Evolutionary conservation across 2,113 vertebrate species (phyloP).

Genomic region (Casuarius casuarius): DNA sequence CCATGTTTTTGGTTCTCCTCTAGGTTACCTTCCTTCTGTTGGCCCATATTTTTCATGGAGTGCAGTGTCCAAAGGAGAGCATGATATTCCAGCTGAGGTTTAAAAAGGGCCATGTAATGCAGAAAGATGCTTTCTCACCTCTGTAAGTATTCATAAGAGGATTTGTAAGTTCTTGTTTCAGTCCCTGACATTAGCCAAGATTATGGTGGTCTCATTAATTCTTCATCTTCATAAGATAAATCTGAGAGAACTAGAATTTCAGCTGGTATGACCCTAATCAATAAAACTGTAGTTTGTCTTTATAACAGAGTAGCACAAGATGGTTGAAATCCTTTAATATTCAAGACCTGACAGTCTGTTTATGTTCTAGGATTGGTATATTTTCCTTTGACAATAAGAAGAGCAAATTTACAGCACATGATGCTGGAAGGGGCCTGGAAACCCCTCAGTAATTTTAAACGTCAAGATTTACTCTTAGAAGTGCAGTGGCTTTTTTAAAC

Average conservation of each 20-base stretch:
- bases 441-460: conserved; percentile 7
- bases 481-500: conserved; percentile 23
- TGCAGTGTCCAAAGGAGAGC: background rate
- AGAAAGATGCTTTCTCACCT: background rate
- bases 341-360: background rate
- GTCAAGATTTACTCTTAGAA: conserved; percentile 40
- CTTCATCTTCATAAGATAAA: background rate
- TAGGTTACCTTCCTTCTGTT: background rate
- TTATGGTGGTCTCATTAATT: background rate
- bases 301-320: background rate
- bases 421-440: background rate
- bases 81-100: background rate
- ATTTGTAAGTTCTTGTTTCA: background rate
- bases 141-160: background rate
- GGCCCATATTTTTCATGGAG: background rate
- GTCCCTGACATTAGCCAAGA: background rate
- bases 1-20: background rate
- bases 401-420: background rate
- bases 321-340: background rate
- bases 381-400: conserved; percentile 38
- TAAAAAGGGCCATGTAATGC: fast-evolving
- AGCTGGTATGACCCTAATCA: background rate
- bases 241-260: background rate
- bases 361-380: background rate
- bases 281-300: background rate